Evolutionary conservation across 64 coral and sea anemone species (phyloP).

Genomic region (Porites australiensis): DNA sequence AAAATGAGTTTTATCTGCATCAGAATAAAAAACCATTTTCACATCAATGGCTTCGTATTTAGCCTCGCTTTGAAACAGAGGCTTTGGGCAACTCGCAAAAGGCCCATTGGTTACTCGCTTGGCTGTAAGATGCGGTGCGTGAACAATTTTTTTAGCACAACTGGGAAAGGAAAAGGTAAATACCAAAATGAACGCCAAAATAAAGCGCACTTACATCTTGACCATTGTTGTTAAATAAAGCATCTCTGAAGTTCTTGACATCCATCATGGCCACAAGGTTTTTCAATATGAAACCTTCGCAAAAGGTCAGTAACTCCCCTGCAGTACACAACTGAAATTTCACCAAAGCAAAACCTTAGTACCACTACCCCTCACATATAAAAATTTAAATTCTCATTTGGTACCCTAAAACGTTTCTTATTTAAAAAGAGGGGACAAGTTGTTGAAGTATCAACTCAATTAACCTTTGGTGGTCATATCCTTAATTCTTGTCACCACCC

Average conservation of each 20-base stretch:
- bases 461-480: too few species aligned
- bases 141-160: too few species aligned
- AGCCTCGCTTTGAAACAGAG: too few species aligned
- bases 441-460: too few species aligned
- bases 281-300: conserved; percentile 57
- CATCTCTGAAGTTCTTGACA: neutral
- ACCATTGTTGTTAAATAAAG: conserved; percentile 24
- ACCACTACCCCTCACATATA: neutral
- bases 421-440: too few species aligned
- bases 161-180: neutral
- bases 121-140: too few species aligned
- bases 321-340: conserved; percentile 43
- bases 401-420: too few species aligned
- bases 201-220: conserved; percentile 17
- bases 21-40: too few species aligned
- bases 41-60: too few species aligned
- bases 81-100: too few species aligned
- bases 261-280: conserved; percentile 39
- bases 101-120: too few species aligned
- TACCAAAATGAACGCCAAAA: neutral
- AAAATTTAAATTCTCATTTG: neutral
- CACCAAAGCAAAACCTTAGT: neutral
- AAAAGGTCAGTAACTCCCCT: conserved; percentile 21
- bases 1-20: neutral
- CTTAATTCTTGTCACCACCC: too few species aligned